Evolutionary conservation across 2,888 invertebrate genomes (phyloP), one percentile per base, ranked within the genome.

Genomic region (Cheiracanthium punctorium): DNA sequence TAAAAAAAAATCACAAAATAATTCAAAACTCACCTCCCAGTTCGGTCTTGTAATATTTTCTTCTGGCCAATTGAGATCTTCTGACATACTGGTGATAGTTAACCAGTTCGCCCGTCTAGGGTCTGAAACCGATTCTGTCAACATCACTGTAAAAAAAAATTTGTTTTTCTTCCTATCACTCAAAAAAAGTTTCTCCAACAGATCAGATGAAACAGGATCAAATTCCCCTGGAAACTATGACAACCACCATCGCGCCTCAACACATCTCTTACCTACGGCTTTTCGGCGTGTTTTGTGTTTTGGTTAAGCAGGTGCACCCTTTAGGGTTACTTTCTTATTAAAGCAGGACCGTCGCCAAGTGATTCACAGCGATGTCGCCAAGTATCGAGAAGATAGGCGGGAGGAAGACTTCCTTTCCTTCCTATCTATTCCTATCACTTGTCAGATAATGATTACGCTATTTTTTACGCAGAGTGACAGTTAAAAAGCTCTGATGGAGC

Each of bases 11-110:
- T 37, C n/a, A 10, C 37, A 37, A 10, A 37, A 10, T 7, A 24
- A 58, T 4, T 24, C 58, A 58, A 30, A 29, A 64, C 82, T 79
- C 69, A 87, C 87, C 69, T 87, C 87, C 87, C 87, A 87, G n/a
- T 67, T 79, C 7, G 87, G 87, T 24, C 87, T 82, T 30, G 87
- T 69, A 1, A 77, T 87, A 41, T 65, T 80, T 12, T 87, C 87
- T 48, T 87, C 87, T 17, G 87, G 79, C 87, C 87, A 81, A 28
- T 65, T 81, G 48, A 87, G 58, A 72, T 87, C 86, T 33, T 87
- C 86, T 5, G 80, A 75, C 86, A 87, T 87, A 33, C 86, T 81
- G 12, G 73, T 74, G 24, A 87, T 87, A 48, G 86, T 87, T 70
- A 87, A 41, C 86, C 86, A 87, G 41, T 87, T 87, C 28, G 86